Evolutionary conservation across 2,888 invertebrate species (phyloP), one percentile per base, ranked within the genome.

Genomic region (Epinotia brunnichana): DNA sequence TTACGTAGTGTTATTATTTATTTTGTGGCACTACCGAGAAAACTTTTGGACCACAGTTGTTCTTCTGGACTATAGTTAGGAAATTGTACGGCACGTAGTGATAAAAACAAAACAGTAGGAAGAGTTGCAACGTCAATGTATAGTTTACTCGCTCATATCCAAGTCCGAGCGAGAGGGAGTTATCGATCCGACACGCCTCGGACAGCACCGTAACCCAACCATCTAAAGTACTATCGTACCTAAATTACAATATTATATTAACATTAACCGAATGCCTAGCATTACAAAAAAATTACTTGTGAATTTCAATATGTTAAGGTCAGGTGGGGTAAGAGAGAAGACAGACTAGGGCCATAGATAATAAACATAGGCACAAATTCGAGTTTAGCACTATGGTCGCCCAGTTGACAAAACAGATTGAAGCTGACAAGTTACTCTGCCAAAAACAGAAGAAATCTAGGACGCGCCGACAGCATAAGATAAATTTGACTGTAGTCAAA

Each of bases 221-320:
- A 56, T 66, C 66, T 56, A 56, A 17, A 53, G 56, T 56, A 54
- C 39, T 53, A 64, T 54, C 39, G 53, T 54, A 66, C 66, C 66
- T 66, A 56, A 64, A 63, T 56, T 59, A 61, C 21, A 53, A 61
- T 35, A 54, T 29, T 61, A 61, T 54, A 61, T 53, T 63, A 70
- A 64, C 59, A 17, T 69, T 73, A 68, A 73, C 68, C 59, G 73
- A 69, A 73, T 73, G 73, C 73, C 69, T 69, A 69, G 73, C 73
- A 73, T 73, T 73, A 69, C 60, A 68, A 62, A 73, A 59, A 71
- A 35, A 53, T 66, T 67, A 61, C 54, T 61, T 67, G 71, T 61
- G 67, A 72, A 67, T 67, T 67, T 69, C 35, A 70, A 19, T 63
- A 69, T 56, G 64, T 62, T 68, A 70, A 62, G 29, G 48, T 62